A percentile compares a stretch with the other conserved stretches of the same genome.
These are phyloP conservation scores for Protobothrops mucrosquamatus DNA, from an alignment of 2,113 vertebrate species.

Conservation along the genomic window DNA sequence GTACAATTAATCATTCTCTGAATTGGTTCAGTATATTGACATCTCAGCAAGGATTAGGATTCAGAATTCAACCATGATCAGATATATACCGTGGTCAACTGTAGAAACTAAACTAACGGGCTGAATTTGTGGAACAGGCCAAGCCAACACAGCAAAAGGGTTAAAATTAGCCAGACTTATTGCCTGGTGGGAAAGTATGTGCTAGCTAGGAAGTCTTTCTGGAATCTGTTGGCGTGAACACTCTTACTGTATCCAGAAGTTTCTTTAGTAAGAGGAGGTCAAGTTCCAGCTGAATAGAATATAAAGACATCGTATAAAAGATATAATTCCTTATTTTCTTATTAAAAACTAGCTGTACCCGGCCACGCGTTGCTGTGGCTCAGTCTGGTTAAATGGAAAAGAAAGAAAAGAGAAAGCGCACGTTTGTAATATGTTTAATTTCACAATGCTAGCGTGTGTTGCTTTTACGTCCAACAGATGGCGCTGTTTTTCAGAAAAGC, in stretches of 20 bases:
- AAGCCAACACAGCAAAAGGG: not conserved
- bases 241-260: fast-evolving
- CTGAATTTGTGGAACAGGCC: not conserved
- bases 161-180: not conserved
- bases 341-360: not conserved
- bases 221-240: not conserved
- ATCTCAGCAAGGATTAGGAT: not conserved
- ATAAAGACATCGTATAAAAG: not conserved
- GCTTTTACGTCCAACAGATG: no score
- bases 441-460: no score
- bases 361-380: no score
- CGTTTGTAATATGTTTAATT: no score
- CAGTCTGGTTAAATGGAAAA: no score
- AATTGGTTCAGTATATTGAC: not conserved
- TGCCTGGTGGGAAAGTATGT: not conserved
- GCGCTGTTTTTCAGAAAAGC: no score
- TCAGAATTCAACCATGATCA: not conserved
- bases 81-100: not conserved
- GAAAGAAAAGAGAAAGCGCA: no score
- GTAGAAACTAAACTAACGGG: not conserved
- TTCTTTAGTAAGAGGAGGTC: not conserved
- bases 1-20: no score
- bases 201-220: not conserved
- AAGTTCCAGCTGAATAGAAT: not conserved
- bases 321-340: not conserved